These are phyloP conservation scores for Galerucella calmariensis DNA, from an alignment of 2,888 invertebrate genomes.

Conservation along the genomic window DNA sequence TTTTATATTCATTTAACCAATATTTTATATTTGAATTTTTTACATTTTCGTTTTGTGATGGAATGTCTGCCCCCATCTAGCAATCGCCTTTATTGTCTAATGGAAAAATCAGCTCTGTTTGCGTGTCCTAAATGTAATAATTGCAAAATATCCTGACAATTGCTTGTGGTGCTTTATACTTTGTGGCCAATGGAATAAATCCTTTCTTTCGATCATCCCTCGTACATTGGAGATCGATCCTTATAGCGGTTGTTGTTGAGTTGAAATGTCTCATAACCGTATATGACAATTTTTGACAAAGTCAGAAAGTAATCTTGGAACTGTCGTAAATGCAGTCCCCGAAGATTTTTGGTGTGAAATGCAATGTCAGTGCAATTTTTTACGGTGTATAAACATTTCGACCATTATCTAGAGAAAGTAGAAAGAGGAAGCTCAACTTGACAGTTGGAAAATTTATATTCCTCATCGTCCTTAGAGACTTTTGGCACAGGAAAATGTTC, in stretches of 20 bases:
- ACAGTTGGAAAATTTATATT: conserved; percentile 36
- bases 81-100: too few relatives aligned
- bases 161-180: too few relatives aligned
- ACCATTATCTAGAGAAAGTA: conserved; percentile 31
- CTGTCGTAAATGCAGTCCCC: background rate
- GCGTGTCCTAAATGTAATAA: too few relatives aligned
- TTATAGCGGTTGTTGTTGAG: background rate
- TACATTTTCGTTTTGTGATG: too few relatives aligned
- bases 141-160: too few relatives aligned
- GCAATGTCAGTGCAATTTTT: conserved; percentile 7
- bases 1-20: too few relatives aligned
- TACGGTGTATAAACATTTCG: conserved; percentile 17
- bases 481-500: conserved; percentile 34
- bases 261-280: background rate
- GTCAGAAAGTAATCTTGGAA: background rate
- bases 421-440: conserved; percentile 33
- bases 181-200: too few relatives aligned
- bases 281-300: background rate
- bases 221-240: too few relatives aligned
- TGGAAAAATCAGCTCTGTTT: too few relatives aligned
- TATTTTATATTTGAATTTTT: too few relatives aligned
- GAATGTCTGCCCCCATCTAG: too few relatives aligned
- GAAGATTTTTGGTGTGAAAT: background rate
- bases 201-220: too few relatives aligned
- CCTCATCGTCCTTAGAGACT: conserved; percentile 28